Base-by-base conservation (phyloP, 2,797 vertebrate species). In the Atherinosoma microstoma region DNA sequence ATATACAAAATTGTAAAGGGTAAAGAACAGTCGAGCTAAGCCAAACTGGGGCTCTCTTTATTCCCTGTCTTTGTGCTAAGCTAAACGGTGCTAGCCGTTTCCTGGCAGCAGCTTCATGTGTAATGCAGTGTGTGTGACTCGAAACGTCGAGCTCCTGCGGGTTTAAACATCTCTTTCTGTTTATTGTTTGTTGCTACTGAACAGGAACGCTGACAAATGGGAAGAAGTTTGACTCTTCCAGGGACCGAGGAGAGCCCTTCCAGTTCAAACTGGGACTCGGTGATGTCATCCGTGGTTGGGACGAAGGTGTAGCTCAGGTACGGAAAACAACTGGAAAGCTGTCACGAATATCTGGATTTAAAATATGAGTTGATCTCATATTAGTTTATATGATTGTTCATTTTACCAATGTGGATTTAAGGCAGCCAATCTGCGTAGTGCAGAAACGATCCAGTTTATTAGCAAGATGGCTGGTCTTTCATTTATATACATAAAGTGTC, bases 241-340 rank as follows among this genome's bases (percentile, higher is more conserved):
- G 96, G 58, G 95, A 96, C 80, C 94, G 97, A 80, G 94, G 92
- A 73, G 83, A 93, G 53, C 96, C 97, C 1, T 98, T 98, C 90
- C 69, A 89, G 42, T 98, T 98, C 72, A 90, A 86, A 71, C 88
- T 98, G 66, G 97, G 97, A 73, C 62, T 79, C 12, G 93, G 95
- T 66, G 84, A 97, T 72, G 97, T 98, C 70, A 98, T 98, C 73
- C 94, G 94, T 4, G 97, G 95, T 82, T 98, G 97, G 97, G 97
- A 98, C 82, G 97, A 97, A 90, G 97, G 97, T 36, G 95, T 98
- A 0, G 93, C 92, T 62, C 91, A 91, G 97, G 97, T 98, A 89
- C 59, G 70, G 12, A 59, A 27, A 20, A 34, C 11, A 35, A 24
- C n/a, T 9, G 3, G 16, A 30, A 12, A 6, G 27, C 10, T 34